Conservation (phyloP, 2,888 invertebrate genomes). For the Callyntrura sp. region DNA sequence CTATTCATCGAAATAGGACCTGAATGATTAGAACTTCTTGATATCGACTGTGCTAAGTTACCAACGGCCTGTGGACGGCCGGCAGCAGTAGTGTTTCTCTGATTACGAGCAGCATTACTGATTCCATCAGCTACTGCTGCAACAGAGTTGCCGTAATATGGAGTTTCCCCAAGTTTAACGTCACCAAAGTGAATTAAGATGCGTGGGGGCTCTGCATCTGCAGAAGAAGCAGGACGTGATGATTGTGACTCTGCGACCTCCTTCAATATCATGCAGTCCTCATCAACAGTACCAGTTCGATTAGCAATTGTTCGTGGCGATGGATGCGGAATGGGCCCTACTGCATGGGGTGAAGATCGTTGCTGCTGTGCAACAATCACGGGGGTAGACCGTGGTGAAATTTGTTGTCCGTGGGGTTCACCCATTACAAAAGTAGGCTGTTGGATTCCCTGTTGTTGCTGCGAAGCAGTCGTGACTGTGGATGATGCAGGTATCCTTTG, state of each 20-base stretch:
- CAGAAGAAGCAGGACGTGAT: not conserved
- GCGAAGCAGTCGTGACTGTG: too few species aligned
- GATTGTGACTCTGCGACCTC: not conserved
- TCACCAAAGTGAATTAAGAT: not conserved
- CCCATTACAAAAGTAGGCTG: too few species aligned
- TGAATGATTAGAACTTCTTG: not conserved
- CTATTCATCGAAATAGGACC: not conserved
- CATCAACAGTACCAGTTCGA: not conserved
- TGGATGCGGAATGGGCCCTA: not conserved
- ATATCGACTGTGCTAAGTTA: not conserved
- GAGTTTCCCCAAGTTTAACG: not conserved
- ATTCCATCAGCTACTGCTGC: not conserved
- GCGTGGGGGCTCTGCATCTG: not conserved
- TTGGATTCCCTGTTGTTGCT: too few species aligned
- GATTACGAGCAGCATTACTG: not conserved
- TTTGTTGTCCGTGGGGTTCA: too few species aligned
- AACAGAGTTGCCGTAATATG: not conserved
- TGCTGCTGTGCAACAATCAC: not conserved
- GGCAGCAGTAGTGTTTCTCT: too few species aligned
- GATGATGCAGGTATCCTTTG: too few species aligned
- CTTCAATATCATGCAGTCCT: not conserved
- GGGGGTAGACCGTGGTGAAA: too few species aligned
- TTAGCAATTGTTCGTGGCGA: not conserved
- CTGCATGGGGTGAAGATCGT: not conserved
- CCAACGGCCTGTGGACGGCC: not conserved